Evolutionary conservation across 2,797 vertebrate genomes (phyloP), one percentile per base, ranked within the genome.

Genomic region (Onychomys leucogaster): DNA sequence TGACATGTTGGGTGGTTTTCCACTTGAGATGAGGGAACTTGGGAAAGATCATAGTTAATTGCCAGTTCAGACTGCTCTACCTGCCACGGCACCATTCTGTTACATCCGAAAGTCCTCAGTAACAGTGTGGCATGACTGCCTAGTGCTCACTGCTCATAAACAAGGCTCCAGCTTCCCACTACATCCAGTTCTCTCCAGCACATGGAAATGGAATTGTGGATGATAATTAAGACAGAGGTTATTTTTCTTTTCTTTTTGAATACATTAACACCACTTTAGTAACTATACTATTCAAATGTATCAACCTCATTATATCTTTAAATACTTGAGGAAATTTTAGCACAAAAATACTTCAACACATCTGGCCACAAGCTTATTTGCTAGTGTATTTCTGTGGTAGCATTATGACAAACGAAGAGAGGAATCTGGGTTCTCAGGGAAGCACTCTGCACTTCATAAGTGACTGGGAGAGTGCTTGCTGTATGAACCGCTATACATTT

Each of bases 201-300:
- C 23, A 29, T 21, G 21, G 65, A 52, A 46, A 55, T 61, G 76
- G 41, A 65, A 32, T 93, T 73, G 1, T 14, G 37, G 34, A 4
- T 10, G 8, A 49, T 32, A 13, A 13, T 7, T 61, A 78, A 73
- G 29, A 32, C 32, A 6, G 37, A n/a, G 11, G 10, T 21, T 41
- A 12, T 41, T 52, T 94, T 76, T 80, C 12, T 63, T 71, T 94
- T 13, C 4, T 5, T 59, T 95, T 89, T 61, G 14, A 84, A 80
- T 34, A 12, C 6, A 69, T 52, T 57, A 19, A 67, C 14, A 1
- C 19, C 8, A n/a, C 34, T n/a, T 80, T 65, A 71, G 32, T 65
- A 27, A 75, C 49, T 67, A 34, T 25, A 32, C n/a, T 76, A 21
- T 69, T 32, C 71, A 37, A 41, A 27, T 12, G 8, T 6, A n/a